A percentile compares a stretch with the other conserved stretches of the same genome.
Evolutionary conservation across 2,888 invertebrate species (phyloP).

Genomic region (Rambutsinella grinnellia): DNA sequence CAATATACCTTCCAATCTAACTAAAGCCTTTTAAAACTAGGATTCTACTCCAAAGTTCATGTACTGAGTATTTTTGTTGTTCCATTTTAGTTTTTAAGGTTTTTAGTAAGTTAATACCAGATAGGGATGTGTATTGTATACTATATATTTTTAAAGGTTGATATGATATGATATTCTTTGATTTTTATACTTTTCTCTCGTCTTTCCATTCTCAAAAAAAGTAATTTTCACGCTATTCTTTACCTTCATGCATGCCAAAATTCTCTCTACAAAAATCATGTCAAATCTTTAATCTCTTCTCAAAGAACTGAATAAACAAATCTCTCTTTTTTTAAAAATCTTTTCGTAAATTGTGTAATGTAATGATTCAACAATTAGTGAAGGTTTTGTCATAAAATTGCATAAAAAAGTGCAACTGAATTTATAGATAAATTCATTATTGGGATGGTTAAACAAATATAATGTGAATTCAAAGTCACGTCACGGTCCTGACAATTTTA

Average conservation of each 20-base stretch:
- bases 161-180: constrained; percentile 1
- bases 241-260: background rate
- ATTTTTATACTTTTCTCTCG: constrained; percentile 4
- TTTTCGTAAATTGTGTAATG: background rate
- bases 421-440: too few relatives aligned
- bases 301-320: constrained; percentile 46
- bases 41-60: constrained; percentile 29
- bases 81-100: constrained; percentile 29
- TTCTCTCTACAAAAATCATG: constrained; percentile 20
- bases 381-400: background rate
- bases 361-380: background rate
- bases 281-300: constrained; percentile 6
- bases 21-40: constrained; percentile 39
- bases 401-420: background rate
- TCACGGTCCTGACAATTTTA: too few relatives aligned
- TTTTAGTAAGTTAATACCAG: constrained; percentile 40
- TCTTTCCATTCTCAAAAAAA: constrained; percentile 9
- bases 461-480: too few relatives aligned
- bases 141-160: constrained; percentile 16
- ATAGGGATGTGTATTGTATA: constrained; percentile 26
- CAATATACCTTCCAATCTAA: constrained; percentile 80
- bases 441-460: too few relatives aligned
- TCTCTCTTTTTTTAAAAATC: constrained; percentile 16
- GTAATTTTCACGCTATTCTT: constrained; percentile 13
- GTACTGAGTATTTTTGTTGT: constrained; percentile 28